These are phyloP conservation scores for Furcifer pardalis DNA, from an alignment of 2,797 vertebrate species.

Conservation along the genomic window DNA sequence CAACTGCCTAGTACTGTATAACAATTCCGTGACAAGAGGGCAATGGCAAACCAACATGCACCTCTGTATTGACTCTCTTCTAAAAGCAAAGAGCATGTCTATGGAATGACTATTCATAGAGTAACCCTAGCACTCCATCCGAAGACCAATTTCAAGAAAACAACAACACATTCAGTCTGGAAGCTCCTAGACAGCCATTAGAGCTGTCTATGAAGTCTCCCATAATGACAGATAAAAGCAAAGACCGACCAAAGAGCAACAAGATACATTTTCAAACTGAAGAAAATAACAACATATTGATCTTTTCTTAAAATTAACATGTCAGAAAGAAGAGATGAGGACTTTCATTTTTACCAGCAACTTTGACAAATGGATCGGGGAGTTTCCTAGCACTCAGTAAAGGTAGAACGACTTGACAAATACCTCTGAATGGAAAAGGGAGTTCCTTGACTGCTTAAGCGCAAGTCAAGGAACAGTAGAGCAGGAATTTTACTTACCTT, in stretches of 20 bases:
- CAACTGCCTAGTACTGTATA: fast-evolving
- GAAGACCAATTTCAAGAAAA: not conserved
- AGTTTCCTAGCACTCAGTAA: not conserved
- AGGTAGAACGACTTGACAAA: not conserved
- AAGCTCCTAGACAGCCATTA: not conserved
- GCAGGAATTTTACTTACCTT: too few relatives aligned
- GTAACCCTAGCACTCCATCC: not conserved
- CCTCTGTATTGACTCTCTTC: not conserved
- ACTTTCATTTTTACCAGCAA: not conserved
- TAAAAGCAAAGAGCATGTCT: not conserved
- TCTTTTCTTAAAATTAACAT: not conserved
- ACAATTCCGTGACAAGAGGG: constrained; percentile 14
- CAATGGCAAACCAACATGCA: not conserved
- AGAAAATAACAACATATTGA: not conserved
- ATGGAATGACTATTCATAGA: not conserved
- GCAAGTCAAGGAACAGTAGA: too few relatives aligned
- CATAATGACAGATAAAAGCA: not conserved
- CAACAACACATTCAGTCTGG: not conserved
- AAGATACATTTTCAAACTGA: not conserved
- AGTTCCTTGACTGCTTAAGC: too few relatives aligned
- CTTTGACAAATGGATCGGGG: not conserved
- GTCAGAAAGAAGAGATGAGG: too few relatives aligned
- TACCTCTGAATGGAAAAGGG: too few relatives aligned
- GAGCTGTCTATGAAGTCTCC: not conserved
- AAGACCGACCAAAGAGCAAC: not conserved